A percentile compares a stretch with the other conserved stretches of the same genome.
Conservation (phyloP, 2,888 invertebrate genomes). For the Capitulum mitella region DNA sequence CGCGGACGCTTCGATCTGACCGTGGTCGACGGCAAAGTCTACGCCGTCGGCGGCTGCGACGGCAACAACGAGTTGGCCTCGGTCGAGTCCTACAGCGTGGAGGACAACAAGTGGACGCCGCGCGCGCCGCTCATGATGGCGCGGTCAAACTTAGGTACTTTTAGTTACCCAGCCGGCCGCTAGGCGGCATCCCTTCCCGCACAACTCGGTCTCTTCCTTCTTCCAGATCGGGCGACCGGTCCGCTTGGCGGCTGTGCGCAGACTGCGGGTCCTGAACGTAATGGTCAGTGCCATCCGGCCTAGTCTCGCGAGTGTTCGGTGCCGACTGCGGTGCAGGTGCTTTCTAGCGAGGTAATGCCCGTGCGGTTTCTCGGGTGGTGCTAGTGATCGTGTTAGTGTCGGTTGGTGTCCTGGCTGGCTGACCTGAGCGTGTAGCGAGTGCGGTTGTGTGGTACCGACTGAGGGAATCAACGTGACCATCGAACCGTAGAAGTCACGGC, state of each 20-base stretch:
- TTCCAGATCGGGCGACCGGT: background rate
- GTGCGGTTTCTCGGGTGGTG: background rate
- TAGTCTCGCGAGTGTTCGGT: background rate
- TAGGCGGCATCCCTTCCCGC: background rate
- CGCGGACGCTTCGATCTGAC: slow-evolving; percentile 73
- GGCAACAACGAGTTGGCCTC: slow-evolving; percentile 71
- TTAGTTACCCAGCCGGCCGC: background rate
- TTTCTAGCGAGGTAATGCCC: background rate
- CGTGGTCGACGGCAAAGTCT: slow-evolving; percentile 59
- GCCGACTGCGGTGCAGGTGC: too few relatives aligned
- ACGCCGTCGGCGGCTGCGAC: slow-evolving; percentile 73
- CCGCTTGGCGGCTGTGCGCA: too few relatives aligned
- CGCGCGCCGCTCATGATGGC: slow-evolving; percentile 54
- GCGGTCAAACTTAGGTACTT: slow-evolving; percentile 57
- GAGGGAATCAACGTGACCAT: too few relatives aligned
- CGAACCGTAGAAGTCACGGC: background rate
- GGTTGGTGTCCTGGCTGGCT: background rate
- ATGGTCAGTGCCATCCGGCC: background rate
- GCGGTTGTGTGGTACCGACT: background rate
- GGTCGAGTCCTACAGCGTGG: slow-evolving; percentile 56
- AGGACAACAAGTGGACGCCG: slow-evolving; percentile 48
- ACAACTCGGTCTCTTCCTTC: background rate
- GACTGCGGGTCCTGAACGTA: too few relatives aligned
- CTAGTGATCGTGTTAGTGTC: background rate
- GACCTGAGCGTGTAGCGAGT: background rate